phyloP scores from a whole-genome alignment of 2,113 vertebrate species.

The Aix galericulata region DNA sequence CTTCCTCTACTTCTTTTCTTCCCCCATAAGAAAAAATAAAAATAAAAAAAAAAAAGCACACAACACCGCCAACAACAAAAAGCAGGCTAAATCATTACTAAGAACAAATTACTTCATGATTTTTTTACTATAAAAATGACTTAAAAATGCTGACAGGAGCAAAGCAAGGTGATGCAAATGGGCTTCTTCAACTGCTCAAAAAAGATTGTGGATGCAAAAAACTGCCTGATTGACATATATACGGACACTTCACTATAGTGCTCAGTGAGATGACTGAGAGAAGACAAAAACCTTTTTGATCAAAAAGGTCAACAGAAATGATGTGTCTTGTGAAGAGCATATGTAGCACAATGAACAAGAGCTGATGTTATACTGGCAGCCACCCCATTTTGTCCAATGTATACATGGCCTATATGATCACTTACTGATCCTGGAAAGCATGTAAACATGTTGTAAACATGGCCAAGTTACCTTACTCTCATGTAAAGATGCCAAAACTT shows the following conservation, averaged over 20 bases:
- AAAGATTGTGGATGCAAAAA: background rate
- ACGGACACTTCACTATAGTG: background rate
- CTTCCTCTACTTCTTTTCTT: background rate
- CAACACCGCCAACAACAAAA: no score
- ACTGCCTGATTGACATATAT: background rate
- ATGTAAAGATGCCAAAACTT: background rate
- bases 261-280: background rate
- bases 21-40: background rate
- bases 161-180: background rate
- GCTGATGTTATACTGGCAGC: background rate
- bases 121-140: background rate
- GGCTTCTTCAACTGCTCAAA: background rate
- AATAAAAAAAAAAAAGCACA: background rate
- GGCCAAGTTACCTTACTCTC: rapidly evolving
- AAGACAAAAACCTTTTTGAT: background rate
- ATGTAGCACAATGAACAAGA: rapidly evolving
- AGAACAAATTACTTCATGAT: background rate
- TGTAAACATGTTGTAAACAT: rapidly evolving
- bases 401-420: rapidly evolving
- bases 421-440: rapidly evolving
- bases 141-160: background rate
- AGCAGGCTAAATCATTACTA: background rate
- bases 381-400: rapidly evolving
- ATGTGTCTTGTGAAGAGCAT: no score
- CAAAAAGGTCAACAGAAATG: background rate